Evolutionary conservation across 2,797 vertebrate species (phyloP).

Genomic region (Halcyon chelicuti): DNA sequence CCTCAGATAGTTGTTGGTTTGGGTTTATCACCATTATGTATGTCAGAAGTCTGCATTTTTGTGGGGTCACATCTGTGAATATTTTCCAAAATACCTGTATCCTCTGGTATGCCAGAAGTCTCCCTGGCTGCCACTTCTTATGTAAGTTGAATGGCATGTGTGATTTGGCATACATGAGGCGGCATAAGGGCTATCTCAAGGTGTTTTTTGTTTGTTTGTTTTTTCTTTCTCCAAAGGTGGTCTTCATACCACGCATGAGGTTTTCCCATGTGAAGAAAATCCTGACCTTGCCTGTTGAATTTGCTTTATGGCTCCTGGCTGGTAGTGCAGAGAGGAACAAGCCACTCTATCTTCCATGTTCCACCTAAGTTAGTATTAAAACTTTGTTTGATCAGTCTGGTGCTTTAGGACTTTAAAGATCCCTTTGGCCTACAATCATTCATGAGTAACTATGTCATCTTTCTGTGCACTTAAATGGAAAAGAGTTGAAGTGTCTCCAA

Average conservation of each 20-base stretch:
- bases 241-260: background rate
- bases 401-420: constrained; percentile 17
- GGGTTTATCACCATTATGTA: background rate
- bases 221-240: background rate
- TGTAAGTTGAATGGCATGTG: background rate
- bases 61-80: background rate
- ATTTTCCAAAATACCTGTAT: background rate
- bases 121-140: background rate
- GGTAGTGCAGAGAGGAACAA: background rate
- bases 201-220: background rate
- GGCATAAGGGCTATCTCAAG: background rate
- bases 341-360: background rate
- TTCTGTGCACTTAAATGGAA: background rate
- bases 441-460: background rate
- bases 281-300: background rate
- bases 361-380: background rate
- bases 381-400: background rate
- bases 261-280: background rate
- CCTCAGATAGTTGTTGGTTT: background rate
- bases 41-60: background rate
- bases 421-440: background rate
- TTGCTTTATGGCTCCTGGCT: background rate
- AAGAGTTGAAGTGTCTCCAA: constrained; percentile 31
- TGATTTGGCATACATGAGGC: background rate
- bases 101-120: background rate